Evolutionary conservation across 2,888 invertebrate species (phyloP).

Genomic region (Strigamia crassipes): DNA sequence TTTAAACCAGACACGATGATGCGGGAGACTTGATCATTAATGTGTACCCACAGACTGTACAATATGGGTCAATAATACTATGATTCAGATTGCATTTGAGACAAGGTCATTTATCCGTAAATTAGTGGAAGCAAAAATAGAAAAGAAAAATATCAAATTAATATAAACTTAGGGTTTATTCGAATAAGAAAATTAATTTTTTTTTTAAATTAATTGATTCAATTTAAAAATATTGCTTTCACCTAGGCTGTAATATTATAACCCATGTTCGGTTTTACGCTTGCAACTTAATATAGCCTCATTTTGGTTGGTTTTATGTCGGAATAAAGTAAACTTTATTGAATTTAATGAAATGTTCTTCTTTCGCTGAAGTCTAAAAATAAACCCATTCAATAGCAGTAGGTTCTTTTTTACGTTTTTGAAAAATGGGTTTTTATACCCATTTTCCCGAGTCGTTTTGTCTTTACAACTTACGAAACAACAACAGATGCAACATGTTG

Average conservation of each 20-base stretch:
- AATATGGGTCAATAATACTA: conserved; percentile 15
- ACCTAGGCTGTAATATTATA: too few species aligned
- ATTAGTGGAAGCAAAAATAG: neutral
- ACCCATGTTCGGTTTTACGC: too few species aligned
- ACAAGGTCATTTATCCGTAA: neutral
- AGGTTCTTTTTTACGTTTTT: neutral
- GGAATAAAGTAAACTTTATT: neutral
- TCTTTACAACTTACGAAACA: neutral
- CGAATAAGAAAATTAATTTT: neutral
- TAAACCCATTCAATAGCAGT: neutral
- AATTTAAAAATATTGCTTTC: neutral
- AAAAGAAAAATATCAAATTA: neutral
- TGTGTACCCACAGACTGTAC: neutral
- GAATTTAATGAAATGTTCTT: neutral
- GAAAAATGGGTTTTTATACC: neutral
- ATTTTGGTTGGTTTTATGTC: neutral
- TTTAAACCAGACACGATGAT: neutral
- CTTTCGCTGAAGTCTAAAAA: neutral
- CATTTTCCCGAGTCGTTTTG: neutral
- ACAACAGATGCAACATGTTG: conserved; percentile 2
- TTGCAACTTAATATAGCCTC: neutral
- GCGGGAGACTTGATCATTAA: neutral
- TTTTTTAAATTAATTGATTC: neutral
- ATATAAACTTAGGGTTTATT: too few species aligned
- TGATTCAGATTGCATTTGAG: conserved; percentile 15